These are phyloP conservation scores for Sabatieria punctata DNA, from an alignment of 2,888 invertebrate genomes.

Conservation along the genomic window DNA sequence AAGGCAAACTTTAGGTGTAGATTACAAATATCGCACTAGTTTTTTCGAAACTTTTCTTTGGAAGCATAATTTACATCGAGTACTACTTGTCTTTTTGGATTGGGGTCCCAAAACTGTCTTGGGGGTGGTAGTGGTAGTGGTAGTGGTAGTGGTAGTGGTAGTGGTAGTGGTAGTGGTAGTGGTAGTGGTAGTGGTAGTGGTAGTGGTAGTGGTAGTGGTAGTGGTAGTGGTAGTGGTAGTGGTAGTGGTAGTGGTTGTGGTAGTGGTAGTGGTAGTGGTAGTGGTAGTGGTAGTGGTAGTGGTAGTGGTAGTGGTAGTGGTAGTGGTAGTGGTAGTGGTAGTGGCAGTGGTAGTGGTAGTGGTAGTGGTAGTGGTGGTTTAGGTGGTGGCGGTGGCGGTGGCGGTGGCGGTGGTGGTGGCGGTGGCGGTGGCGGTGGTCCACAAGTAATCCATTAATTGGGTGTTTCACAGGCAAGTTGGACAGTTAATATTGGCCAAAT, in stretches of 20 bases:
- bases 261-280: neutral
- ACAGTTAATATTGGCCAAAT: no score
- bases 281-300: neutral
- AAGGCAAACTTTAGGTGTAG: no score
- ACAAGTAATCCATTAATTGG: no score
- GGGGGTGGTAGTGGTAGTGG: neutral
- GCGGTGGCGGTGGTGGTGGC: neutral
- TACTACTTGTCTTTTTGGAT: no score
- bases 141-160: neutral
- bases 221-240: neutral
- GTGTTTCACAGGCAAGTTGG: no score
- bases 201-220: constrained; percentile 1
- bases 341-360: neutral
- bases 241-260: neutral
- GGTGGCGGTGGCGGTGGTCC: no score
- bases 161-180: neutral
- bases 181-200: constrained; percentile 1
- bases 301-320: neutral
- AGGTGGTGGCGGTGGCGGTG: no score
- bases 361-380: no score
- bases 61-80: no score
- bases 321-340: neutral
- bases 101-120: no score
- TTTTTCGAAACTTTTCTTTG: no score
- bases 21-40: no score